phyloP scores from a whole-genome alignment of 2,113 vertebrate genomes.

The Chionis minor region DNA sequence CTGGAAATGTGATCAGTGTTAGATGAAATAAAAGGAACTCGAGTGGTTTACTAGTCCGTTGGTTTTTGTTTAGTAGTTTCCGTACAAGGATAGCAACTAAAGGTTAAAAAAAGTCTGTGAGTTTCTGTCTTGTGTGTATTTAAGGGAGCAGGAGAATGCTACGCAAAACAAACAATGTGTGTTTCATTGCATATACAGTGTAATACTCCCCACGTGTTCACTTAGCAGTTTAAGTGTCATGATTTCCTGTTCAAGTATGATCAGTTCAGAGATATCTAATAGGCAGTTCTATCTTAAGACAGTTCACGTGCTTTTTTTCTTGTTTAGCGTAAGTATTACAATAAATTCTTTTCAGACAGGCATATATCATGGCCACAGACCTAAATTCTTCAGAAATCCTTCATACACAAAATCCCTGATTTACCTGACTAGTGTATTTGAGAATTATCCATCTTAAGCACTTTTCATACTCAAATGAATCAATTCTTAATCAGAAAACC shows the following conservation, averaged over 20 bases:
- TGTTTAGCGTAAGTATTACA: background rate
- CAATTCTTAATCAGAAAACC: background rate
- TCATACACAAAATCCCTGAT: background rate
- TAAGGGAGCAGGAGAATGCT: constrained; percentile 27
- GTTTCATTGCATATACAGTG: background rate
- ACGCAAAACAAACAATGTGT: constrained; percentile 21
- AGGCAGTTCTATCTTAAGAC: background rate
- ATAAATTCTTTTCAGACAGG: background rate
- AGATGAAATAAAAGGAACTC: constrained; percentile 13
- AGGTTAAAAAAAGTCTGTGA: constrained; percentile 28
- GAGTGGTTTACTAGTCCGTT: background rate
- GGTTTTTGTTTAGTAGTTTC: background rate
- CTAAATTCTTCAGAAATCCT: background rate
- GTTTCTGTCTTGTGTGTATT: constrained; percentile 15
- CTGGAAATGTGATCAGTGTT: constrained; percentile 29
- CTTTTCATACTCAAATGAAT: background rate
- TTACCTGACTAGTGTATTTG: background rate
- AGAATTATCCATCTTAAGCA: background rate
- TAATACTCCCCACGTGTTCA: constrained; percentile 15
- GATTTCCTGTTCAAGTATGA: background rate
- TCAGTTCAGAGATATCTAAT: background rate
- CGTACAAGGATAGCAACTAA: background rate
- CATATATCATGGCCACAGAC: background rate
- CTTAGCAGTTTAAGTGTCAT: background rate
- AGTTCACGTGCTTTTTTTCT: background rate